Evolutionary conservation across 2,888 invertebrate species (phyloP).

Genomic region (Himalopsyche kuldschensis): DNA sequence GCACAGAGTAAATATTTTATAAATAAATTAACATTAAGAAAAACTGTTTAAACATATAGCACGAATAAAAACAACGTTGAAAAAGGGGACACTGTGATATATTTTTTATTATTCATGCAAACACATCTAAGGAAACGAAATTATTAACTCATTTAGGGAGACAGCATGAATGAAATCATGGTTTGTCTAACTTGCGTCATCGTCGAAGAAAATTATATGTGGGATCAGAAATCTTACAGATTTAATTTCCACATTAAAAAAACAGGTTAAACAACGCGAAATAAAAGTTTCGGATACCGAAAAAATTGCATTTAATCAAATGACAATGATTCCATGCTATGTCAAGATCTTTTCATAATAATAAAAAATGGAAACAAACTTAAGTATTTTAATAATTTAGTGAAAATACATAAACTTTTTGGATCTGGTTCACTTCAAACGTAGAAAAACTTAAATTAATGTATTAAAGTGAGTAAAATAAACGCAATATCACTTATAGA

Average conservation of each 20-base stretch:
- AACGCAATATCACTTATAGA: conserved; percentile 38
- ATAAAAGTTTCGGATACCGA: conserved; percentile 3
- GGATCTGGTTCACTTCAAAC: conserved; percentile 31
- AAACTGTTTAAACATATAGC: conserved; percentile 31
- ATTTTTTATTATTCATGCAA: conserved; percentile 35
- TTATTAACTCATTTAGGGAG: conserved; percentile 19
- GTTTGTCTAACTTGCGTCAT: conserved; percentile 24
- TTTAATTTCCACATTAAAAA: not conserved
- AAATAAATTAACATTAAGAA: conserved; percentile 20
- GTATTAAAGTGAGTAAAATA: conserved; percentile 33
- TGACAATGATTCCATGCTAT: conserved; percentile 36
- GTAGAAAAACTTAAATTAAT: conserved; percentile 32
- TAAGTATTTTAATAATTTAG: conserved; percentile 27
- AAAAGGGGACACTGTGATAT: conserved; percentile 26
- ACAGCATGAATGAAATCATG: conserved; percentile 40
- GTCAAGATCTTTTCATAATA: conserved; percentile 7
- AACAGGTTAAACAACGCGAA: conserved; percentile 14
- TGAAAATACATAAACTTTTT: conserved; percentile 21
- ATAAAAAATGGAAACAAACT: conserved; percentile 14
- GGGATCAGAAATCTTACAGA: conserved; percentile 2
- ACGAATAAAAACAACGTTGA: conserved; percentile 34
- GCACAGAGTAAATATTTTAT: conserved; percentile 33
- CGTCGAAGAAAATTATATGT: not conserved
- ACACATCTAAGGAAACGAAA: conserved; percentile 34
- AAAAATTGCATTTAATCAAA: conserved; percentile 19